Evolutionary conservation across 2,888 invertebrate species (phyloP), one percentile per base, ranked within the genome.

Genomic region (Ormyrus labotus): DNA sequence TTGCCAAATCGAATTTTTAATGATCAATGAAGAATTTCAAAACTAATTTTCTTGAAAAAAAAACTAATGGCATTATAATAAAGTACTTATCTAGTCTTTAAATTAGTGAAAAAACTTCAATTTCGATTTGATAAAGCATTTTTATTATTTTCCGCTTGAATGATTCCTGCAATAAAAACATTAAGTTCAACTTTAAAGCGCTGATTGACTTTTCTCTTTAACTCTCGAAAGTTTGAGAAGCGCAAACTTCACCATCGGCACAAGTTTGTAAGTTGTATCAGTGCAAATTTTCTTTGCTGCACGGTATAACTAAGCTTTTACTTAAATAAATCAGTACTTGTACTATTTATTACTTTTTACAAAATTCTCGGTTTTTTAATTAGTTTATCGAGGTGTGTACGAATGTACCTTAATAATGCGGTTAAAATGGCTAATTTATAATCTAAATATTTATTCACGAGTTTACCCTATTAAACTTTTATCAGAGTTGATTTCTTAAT

Each of bases 161-260:
- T 48, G 13, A 47, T 11, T 48, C 6, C 5, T 34, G 6, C 51
- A 73, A 47, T 53, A 58, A 74, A 67, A 67, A 74, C 50, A n/a
- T 34, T 45, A 64, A 7, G 10, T 63, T 58, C 8, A 19, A 67
- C 57, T 58, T 48, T 5, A n/a, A 51, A 51, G 11, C 9, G 51
- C 58, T 74, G 74, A 74, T 74, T 74, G 67, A 74, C 74, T 74
- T 74, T 67, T 51, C 58, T 57, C n/a, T 45, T 8, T 67, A 13
- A 50, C 74, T 74, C 51, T 0, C 48, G 57, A 58, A 74, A 74
- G 65, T 74, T 74, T 13, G 58, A 47, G 55, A 7, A 48, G 55
- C 64, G 48, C 11, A 48, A 74, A 74, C 65, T 74, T 65, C 11
- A 11, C 48, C 57, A 65, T 48, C 57, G 11, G 50, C 6, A n/a